Base-by-base conservation (phyloP, 2,888 invertebrate genomes). In the Drosophila acutilabella region DNA sequence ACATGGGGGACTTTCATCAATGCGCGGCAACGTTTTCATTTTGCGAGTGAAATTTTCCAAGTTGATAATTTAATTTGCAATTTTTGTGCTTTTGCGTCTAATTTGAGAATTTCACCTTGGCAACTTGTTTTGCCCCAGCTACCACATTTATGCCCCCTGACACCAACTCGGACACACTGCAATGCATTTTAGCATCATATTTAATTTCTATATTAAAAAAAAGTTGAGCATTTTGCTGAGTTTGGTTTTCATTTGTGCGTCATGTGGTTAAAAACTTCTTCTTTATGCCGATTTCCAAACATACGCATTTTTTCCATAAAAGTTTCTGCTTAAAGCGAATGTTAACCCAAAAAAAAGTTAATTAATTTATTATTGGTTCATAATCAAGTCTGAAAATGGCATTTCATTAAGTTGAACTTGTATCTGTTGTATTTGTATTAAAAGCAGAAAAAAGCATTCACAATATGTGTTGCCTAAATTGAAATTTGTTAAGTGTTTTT, bases 51-150 rank as follows among this genome's bases (percentile, higher is more conserved):
- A 79, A 82, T 84, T 87, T 79, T 72, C 69, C 78, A 73, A 79
- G 74, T 84, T 87, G 80, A 88, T 85, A 85, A 85, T 85, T 86
- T 85, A 78, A 85, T 85, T 88, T 88, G 71, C 71, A 70, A 76
- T 85, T 76, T 76, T 88, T 71, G 70, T 61, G 69, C 59, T 62
- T 56, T 56, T 59, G 76, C 61, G 53, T 81, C 86, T 88, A 83
- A 88, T 85, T 85, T 86, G 64, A 77, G 71, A 61, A 75, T 80
- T 80, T 81, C 65, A 81, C 88, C 82, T 81, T 83, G 81, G 60
- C 36, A 74, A 71, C 68, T 52, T 78, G n/a, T 79, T 33, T 54
- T 41, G 20, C 41, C 7, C 45, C 44, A 23, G 38, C 16, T 20
- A 6, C 11, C 8, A 69, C 41, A 3, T 50, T 50, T 16, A 36